Percentiles rank a stretch among this genome's conserved stretches.
phyloP scores from a whole-genome alignment of 2,113 vertebrate species.

The Coturnix japonica region DNA sequence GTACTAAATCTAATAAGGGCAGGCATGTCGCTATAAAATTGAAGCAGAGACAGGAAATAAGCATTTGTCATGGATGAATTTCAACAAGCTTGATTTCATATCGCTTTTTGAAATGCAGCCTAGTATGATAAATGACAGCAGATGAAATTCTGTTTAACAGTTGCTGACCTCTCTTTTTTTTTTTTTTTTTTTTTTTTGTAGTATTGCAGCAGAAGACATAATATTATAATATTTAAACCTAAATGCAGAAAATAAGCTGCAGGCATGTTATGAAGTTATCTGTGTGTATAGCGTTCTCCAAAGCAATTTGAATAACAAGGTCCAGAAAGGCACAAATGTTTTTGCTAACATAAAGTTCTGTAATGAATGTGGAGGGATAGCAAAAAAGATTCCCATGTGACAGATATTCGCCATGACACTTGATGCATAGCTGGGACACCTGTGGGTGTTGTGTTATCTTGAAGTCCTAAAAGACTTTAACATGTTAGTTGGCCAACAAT shows the following conservation, averaged over 20 bases:
- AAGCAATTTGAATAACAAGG: neutral
- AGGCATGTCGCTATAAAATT: constrained; percentile 3
- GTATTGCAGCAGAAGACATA: neutral
- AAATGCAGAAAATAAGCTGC: neutral
- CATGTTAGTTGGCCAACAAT: neutral
- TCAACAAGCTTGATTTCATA: constrained; percentile 34
- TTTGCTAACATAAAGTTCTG: neutral
- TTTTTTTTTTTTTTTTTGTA: neutral
- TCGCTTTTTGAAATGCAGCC: constrained; percentile 20
- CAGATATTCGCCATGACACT: neutral
- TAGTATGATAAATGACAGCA: constrained; percentile 14
- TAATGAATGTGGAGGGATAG: neutral
- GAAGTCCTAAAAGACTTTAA: neutral
- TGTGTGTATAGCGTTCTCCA: neutral
- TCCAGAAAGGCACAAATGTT: neutral
- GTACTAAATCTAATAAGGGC: constrained; percentile 11
- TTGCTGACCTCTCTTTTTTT: neutral
- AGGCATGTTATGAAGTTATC: neutral
- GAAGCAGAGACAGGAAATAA: constrained; percentile 1
- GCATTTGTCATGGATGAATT: constrained; percentile 37
- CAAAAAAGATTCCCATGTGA: neutral
- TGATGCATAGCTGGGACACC: neutral
- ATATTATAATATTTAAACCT: neutral
- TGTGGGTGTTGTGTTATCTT: neutral
- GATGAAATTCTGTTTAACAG: constrained; percentile 26